Conservation (phyloP, 1,140 invertebrate species). For the Chionoecetes opilio region DNA sequence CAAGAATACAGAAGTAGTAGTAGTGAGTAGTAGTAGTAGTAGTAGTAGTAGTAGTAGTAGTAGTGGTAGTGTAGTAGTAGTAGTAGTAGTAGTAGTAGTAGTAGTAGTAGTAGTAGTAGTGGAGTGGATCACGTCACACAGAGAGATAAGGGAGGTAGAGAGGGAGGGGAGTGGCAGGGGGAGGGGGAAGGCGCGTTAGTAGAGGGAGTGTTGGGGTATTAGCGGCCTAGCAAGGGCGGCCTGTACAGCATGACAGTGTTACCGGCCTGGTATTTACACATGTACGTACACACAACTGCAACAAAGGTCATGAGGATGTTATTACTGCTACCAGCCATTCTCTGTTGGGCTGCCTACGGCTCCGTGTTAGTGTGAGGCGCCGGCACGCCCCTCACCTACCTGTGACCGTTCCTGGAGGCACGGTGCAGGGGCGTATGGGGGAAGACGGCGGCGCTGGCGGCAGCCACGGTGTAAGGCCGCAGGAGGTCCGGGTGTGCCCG, state of each 20-base stretch:
- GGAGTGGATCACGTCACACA: too few species aligned
- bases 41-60: background rate
- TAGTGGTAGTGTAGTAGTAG: background rate
- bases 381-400: slow-evolving; percentile 85
- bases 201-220: background rate
- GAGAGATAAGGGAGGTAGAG: background rate
- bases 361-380: background rate
- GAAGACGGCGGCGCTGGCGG: slow-evolving; percentile 85
- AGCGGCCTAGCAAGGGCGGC: background rate
- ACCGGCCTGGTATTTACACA: background rate
- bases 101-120: background rate
- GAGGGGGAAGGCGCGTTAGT: background rate
- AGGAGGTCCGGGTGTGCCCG: slow-evolving; percentile 81
- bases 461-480: slow-evolving; percentile 75
- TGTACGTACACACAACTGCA: slow-evolving; percentile 13
- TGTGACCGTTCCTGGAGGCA: slow-evolving; percentile 96
- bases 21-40: background rate
- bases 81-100: background rate
- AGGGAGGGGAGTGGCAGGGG: background rate
- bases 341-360: slow-evolving; percentile 23
- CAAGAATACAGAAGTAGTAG: background rate
- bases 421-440: slow-evolving; percentile 96
- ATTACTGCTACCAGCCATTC: background rate
- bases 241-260: slow-evolving; percentile 18
- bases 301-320: background rate